Evolutionary conservation across 1,140 invertebrate genomes (phyloP), one percentile per base, ranked within the genome.

Genomic region (Lepidurus packardi): DNA sequence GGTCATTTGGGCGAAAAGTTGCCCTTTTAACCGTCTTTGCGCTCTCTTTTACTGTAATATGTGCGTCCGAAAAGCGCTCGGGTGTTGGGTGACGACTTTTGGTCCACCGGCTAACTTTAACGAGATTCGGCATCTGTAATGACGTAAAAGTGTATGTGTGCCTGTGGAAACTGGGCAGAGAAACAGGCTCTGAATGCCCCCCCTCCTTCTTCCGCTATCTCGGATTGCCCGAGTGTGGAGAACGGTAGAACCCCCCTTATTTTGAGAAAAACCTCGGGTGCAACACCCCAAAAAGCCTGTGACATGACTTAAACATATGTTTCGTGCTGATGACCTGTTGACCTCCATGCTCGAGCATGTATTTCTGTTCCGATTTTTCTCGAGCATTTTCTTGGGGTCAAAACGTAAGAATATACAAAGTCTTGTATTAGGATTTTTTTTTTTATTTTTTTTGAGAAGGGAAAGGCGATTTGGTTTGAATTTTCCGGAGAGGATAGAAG

Each of bases 261-360:
- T 34, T 34, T 34, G 3, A 34, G 34, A 34, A 34, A 34, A 34
- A 34, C n/a, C 13, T 65, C 21, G n/a, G 53, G 9, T 21, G 16
- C 53, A 21, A 13, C 6, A 21, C 16, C 16, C 16, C 53, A n/a
- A 65, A 65, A 65, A 65, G 21, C 53, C 45, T 21, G 53, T 65
- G 53, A 65, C 53, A 65, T 65, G 53, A 65, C 53, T 65, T 5
- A 65, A 65, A 65, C 53, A 65, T 65, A 65, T 65, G 53, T 65
- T 65, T 65, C 53, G 7, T 16, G 53, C 16, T 65, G 53, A 65
- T 65, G 53, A 65, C 53, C 53, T 65, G 53, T 65, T 65, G 53
- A 65, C 53, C 53, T 65, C 53, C 53, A 65, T 65, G 53, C 53
- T 65, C 53, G 6, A 65, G 53, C 53, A 65, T 65, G 53, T n/a